These are phyloP conservation scores for Varecia variegata DNA, from an alignment of 2,797 vertebrate genomes.

Conservation along the genomic window DNA sequence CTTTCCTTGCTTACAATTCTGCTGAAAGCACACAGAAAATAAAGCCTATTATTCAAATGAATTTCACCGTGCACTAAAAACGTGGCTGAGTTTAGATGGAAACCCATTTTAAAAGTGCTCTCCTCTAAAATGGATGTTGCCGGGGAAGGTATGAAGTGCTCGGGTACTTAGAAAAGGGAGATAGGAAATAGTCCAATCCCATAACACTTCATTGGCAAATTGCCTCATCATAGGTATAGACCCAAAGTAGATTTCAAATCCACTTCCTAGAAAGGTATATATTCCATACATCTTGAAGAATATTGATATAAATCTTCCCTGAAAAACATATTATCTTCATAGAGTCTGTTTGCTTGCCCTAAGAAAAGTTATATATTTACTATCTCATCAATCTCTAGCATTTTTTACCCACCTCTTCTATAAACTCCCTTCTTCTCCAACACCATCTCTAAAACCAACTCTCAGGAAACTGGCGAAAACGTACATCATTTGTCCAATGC, in stretches of 20 bases:
- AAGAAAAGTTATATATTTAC: constrained; percentile 43
- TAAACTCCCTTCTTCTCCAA: neutral
- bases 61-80: constrained; percentile 66
- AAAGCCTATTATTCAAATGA: constrained; percentile 78
- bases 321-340: constrained; percentile 23
- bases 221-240: constrained; percentile 49
- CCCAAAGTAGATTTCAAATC: constrained; percentile 59
- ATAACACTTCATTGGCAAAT: constrained; percentile 57
- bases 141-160: constrained; percentile 58
- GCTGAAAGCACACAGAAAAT: constrained; percentile 69
- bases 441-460: neutral
- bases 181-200: constrained; percentile 52
- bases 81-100: constrained; percentile 66
- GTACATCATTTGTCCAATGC: neutral
- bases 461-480: neutral
- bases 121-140: constrained; percentile 66
- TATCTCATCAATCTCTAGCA: constrained; percentile 43
- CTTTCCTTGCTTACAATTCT: constrained; percentile 61
- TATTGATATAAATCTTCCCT: constrained; percentile 20
- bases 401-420: constrained; percentile 35
- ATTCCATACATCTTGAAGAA: constrained; percentile 53
- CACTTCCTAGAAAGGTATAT: constrained; percentile 43
- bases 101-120: constrained; percentile 70
- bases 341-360: constrained; percentile 47
- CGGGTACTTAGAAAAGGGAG: constrained; percentile 61